phyloP scores from a whole-genome alignment of 92 coral and sea anemone species.

The Micromussa lordhowensis region DNA sequence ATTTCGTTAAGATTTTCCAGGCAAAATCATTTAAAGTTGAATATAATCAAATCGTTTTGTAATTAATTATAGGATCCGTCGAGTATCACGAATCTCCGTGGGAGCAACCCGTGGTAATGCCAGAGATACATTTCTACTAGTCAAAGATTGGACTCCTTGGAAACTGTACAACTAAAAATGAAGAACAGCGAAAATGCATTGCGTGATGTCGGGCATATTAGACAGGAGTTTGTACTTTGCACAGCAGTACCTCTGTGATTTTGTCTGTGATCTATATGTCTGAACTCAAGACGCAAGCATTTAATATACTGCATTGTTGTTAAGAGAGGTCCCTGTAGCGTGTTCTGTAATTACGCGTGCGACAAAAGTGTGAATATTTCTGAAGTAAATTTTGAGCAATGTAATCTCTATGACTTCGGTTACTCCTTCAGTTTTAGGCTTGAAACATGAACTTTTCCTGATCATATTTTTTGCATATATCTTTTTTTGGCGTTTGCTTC shows the following conservation, averaged over 20 bases:
- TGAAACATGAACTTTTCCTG: too few relatives aligned
- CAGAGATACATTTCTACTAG: neutral
- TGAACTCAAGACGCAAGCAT: neutral
- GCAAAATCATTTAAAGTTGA: neutral
- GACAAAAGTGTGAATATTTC: neutral
- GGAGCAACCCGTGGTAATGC: neutral
- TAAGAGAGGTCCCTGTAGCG: neutral
- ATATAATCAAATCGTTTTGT: neutral
- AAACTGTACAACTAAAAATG: neutral
- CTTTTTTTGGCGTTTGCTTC: too few relatives aligned
- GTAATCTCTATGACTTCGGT: neutral
- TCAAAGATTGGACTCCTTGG: neutral
- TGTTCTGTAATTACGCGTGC: neutral
- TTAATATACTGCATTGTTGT: neutral
- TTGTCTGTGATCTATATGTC: neutral
- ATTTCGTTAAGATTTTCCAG: neutral
- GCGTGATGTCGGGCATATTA: neutral
- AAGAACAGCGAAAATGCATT: neutral
- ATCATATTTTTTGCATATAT: too few relatives aligned
- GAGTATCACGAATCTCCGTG: neutral
- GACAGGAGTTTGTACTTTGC: neutral
- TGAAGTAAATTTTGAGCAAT: neutral
- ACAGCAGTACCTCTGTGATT: neutral
- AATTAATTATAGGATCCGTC: neutral
- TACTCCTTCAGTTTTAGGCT: neutral